Evolutionary conservation across 2,113 vertebrate species (phyloP).

Genomic region (Ia io): DNA sequence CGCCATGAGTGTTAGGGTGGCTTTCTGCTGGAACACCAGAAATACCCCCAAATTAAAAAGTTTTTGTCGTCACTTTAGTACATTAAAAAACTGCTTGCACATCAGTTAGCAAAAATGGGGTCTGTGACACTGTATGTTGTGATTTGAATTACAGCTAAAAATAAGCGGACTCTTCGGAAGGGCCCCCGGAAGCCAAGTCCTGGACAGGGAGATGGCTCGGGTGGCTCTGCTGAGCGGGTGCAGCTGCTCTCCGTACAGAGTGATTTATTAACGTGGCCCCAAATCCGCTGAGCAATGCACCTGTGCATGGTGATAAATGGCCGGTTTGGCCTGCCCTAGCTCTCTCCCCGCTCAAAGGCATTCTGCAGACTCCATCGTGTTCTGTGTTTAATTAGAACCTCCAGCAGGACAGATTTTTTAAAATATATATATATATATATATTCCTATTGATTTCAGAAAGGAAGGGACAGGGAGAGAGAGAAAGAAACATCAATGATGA

Average conservation of each 20-base stretch:
- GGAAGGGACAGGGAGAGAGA: no score
- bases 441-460: no score
- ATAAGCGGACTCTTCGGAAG: slow-evolving; percentile 39
- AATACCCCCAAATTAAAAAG: slow-evolving; percentile 74
- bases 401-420: background rate
- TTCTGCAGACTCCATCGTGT: background rate
- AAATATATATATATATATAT: no score
- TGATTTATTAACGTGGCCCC: slow-evolving; percentile 50
- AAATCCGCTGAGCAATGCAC: background rate
- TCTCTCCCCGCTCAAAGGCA: background rate
- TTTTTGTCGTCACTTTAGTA: slow-evolving; percentile 74
- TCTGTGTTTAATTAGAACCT: background rate
- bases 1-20: slow-evolving; percentile 60
- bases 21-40: slow-evolving; percentile 76
- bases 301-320: background rate
- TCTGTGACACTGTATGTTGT: slow-evolving; percentile 31
- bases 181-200: background rate
- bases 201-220: background rate
- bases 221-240: background rate
- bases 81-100: slow-evolving; percentile 62
- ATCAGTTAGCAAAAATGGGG: slow-evolving; percentile 72
- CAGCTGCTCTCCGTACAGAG: background rate
- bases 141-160: slow-evolving; percentile 75
- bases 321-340: background rate
- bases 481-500: no score